These are phyloP conservation scores for Tinea pellionella DNA, from an alignment of 2,888 invertebrate genomes.

Conservation along the genomic window DNA sequence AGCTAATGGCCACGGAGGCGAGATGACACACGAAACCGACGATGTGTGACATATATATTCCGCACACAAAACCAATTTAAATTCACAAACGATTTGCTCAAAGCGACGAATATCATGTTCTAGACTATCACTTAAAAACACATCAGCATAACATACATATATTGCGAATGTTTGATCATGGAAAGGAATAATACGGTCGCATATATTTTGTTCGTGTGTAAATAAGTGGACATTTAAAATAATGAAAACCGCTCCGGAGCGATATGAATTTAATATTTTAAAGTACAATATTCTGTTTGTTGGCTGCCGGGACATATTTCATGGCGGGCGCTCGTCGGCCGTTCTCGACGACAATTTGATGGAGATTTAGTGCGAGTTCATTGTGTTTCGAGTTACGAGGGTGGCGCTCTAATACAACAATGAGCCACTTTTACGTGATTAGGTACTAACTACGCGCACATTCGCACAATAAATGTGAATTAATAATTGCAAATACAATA, in stretches of 20 bases:
- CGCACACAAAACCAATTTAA: neutral
- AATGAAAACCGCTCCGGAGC: neutral
- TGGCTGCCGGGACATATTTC: neutral
- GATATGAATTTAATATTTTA: constrained; percentile 12
- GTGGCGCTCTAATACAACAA: constrained; percentile 36
- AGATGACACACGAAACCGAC: neutral
- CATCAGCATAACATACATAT: neutral
- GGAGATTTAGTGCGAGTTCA: constrained; percentile 2
- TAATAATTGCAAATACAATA: no score
- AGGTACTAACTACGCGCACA: constrained; percentile 19
- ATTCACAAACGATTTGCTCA: neutral
- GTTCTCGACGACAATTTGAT: neutral
- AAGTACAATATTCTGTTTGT: constrained; percentile 6
- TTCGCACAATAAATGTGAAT: neutral
- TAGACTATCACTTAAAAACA: neutral
- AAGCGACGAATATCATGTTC: no score
- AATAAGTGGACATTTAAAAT: neutral
- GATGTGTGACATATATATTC: neutral
- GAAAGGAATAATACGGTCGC: no score
- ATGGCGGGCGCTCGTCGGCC: neutral
- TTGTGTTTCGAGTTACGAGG: neutral
- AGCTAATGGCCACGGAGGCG: neutral
- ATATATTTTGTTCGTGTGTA: no score
- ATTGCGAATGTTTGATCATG: no score
- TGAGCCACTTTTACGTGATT: constrained; percentile 60